Evolutionary conservation across 2,797 vertebrate species (phyloP), one percentile per base, ranked within the genome.

Genomic region (Pangasius larnaudii): DNA sequence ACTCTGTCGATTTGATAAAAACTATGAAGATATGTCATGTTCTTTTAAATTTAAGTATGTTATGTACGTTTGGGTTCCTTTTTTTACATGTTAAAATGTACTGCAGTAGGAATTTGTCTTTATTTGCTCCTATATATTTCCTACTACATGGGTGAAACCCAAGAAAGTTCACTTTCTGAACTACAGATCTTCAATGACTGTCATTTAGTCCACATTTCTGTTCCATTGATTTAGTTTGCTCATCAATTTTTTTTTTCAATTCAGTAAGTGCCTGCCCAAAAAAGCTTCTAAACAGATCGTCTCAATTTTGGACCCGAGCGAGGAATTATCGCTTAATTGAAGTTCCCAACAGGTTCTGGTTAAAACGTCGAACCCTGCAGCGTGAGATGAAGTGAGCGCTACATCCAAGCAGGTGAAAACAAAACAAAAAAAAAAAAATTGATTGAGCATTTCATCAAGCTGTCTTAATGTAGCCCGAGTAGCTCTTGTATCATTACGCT

Each of bases 381-480:
- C 58, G 53, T 9, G 63, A 46, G 36, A 58, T 2, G 2, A 49
- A 24, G 81, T 30, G 46, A 42, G 61, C 72, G 51, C 36, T 63
- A 67, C 72, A 63, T 61, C 22, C 3, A 18, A 51, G 59, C 56
- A 22, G 75, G 75, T 30, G 27, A 78, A 77, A 49, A 51, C 9
- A 46, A 58, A 59, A 18, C 5, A 8, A 4, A 8, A 36, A 22
- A n/a, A n/a, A 65, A 84, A 51, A 53, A 67, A 65, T 33, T 74
- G 86, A 78, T 75, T 78, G 72, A 84, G 49, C 72, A 9, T 67
- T 78, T 56, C 82, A 84, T 88, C 81, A 85, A 77, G 69, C 78
- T 58, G 80, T 61, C 79, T 33, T 58, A 51, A 83, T 16, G 42
- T 75, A 49, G 69, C 79, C 79, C 30, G 36, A 18, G 72, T 58